Conservation (phyloP, 92 coral and sea anemone genomes). For the Epizoanthus illoricatus region DNA sequence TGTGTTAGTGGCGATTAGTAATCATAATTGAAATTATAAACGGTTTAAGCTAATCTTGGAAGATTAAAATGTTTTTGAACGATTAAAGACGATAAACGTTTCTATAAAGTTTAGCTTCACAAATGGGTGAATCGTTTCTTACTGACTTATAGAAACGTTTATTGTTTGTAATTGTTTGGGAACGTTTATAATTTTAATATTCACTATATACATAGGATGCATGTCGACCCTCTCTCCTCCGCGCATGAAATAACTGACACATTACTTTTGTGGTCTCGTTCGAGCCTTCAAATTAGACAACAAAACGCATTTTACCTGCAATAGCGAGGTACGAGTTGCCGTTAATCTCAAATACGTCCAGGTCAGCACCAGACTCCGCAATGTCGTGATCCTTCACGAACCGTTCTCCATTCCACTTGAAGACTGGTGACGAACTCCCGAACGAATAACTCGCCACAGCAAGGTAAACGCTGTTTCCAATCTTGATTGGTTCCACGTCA, state of each 20-base stretch:
- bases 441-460: slow-evolving; percentile 72
- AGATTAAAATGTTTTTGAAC: background rate
- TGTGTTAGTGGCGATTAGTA: background rate
- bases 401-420: slow-evolving; percentile 82
- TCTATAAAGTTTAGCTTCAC: too few species aligned
- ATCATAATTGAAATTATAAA: background rate
- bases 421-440: slow-evolving; percentile 73
- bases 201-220: too few species aligned
- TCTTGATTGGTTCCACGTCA: slow-evolving; percentile 80
- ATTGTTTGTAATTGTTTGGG: too few species aligned
- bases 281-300: background rate
- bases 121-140: too few species aligned
- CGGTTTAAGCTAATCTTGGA: background rate
- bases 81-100: too few species aligned
- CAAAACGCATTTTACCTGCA: slow-evolving; percentile 55
- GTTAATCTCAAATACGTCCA: slow-evolving; percentile 75
- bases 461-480: slow-evolving; percentile 66
- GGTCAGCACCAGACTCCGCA: slow-evolving; percentile 78
- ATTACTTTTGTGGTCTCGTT: background rate
- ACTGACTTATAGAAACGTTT: too few species aligned
- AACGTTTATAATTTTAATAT: too few species aligned
- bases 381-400: slow-evolving; percentile 80
- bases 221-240: too few species aligned
- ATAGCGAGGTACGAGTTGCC: slow-evolving; percentile 71
- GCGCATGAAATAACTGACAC: background rate